Percentiles rank a stretch among this genome's conserved stretches.
These are phyloP conservation scores for Dryoscopus gambensis DNA, from an alignment of 2,113 vertebrate genomes.

Conservation along the genomic window DNA sequence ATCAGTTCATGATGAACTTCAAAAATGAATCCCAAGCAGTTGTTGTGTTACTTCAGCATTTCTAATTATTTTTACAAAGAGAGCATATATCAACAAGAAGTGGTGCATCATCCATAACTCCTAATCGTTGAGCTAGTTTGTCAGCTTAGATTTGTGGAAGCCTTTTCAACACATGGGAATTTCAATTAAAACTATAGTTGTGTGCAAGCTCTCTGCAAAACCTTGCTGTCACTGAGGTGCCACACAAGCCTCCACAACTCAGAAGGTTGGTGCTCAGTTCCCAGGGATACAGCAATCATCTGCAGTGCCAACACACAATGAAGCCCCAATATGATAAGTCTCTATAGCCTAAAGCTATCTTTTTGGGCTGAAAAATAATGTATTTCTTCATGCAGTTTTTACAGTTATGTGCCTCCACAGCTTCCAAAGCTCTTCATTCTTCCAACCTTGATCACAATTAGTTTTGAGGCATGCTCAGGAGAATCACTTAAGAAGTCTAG, in stretches of 20 bases:
- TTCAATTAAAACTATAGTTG: not conserved
- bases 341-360: not conserved
- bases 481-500: not conserved
- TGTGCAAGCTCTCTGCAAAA: not conserved
- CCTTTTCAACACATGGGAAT: not conserved
- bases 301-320: not conserved
- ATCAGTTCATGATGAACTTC: not conserved
- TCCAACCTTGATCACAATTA: not conserved
- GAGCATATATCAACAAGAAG: not conserved
- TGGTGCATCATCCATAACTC: not conserved
- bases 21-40: not conserved
- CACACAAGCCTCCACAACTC: not conserved
- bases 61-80: not conserved
- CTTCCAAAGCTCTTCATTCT: not conserved
- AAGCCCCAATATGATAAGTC: not conserved
- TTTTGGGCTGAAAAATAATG: not conserved
- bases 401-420: not conserved
- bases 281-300: not conserved
- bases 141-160: not conserved
- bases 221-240: not conserved
- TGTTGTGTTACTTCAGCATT: not conserved
- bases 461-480: not conserved
- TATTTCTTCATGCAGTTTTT: not conserved
- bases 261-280: not conserved
- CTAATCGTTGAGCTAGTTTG: not conserved